Evolutionary conservation across 2,113 vertebrate species (phyloP).

Genomic region (Pardalotus punctatus): DNA sequence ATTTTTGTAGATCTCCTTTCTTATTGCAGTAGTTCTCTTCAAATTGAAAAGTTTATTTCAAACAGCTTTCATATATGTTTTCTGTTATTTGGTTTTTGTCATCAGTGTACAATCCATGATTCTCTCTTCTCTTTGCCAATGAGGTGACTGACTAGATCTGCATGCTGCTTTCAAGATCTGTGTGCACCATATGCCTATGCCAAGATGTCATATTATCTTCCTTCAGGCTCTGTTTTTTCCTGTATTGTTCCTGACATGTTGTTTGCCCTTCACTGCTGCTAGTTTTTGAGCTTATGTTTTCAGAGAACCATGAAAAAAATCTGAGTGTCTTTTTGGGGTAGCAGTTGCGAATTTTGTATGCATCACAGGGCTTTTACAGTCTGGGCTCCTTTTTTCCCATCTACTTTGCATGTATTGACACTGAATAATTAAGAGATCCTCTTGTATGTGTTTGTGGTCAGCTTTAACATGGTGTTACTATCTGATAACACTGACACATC

Average conservation of each 20-base stretch:
- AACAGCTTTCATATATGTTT: fast-evolving
- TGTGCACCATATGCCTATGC: neutral
- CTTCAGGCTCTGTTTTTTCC: neutral
- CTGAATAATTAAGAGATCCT: neutral
- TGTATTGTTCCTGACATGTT: neutral
- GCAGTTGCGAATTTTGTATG: neutral
- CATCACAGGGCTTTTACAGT: neutral
- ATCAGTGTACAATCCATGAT: neutral
- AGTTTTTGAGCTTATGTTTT: neutral
- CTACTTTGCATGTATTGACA: neutral
- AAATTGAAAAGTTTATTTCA: neutral
- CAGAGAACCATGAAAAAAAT: neutral
- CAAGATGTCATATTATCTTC: neutral
- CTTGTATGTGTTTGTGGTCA: neutral
- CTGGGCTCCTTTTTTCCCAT: neutral
- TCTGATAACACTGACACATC: neutral
- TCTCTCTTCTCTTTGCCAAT: neutral
- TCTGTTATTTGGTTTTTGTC: neutral
- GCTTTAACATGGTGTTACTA: neutral
- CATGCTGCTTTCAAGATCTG: neutral
- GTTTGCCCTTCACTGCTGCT: neutral
- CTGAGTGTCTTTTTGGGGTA: neutral
- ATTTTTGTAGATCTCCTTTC: neutral
- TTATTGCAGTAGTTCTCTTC: neutral
- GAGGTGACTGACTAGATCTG: neutral